These are phyloP conservation scores for Elaeidobius kamerunicus DNA, from an alignment of 2,888 invertebrate genomes.

Conservation along the genomic window DNA sequence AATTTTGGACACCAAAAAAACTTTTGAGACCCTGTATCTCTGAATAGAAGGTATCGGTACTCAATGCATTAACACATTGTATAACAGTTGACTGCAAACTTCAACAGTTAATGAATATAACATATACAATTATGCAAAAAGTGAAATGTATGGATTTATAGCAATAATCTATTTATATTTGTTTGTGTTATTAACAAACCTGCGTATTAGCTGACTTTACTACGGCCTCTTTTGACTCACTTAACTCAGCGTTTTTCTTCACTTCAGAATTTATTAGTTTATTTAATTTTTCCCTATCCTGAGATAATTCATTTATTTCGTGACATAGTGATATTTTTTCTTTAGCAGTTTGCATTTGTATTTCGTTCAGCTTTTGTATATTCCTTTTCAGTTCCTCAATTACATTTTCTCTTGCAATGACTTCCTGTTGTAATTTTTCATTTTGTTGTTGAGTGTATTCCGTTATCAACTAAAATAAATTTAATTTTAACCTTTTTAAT, in stretches of 20 bases:
- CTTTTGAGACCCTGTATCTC: too few species aligned
- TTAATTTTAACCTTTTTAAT: too few species aligned
- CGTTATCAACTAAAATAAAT: constrained; percentile 41
- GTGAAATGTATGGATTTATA: too few species aligned
- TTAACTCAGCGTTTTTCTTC: constrained; percentile 39
- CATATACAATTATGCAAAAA: too few species aligned
- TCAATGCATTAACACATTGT: too few species aligned
- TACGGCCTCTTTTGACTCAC: constrained; percentile 40
- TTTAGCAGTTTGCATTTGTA: constrained; percentile 43
- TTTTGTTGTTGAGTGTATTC: constrained; percentile 47
- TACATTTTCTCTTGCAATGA: constrained; percentile 41
- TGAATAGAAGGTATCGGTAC: too few species aligned
- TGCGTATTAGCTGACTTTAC: constrained; percentile 37
- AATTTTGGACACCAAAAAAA: too few species aligned
- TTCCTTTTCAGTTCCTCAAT: constrained; percentile 42
- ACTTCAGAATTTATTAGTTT: constrained; percentile 41
- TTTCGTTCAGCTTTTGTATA: constrained; percentile 42
- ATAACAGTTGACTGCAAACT: too few species aligned
- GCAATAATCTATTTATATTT: too few species aligned
- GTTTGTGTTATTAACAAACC: constrained; percentile 28
- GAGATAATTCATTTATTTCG: constrained; percentile 44
- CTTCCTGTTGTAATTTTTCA: constrained; percentile 43
- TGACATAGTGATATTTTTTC: constrained; percentile 46
- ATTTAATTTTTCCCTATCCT: constrained; percentile 42
- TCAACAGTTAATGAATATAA: too few species aligned